Evolutionary conservation across 2,888 invertebrate genomes (phyloP), one percentile per base, ranked within the genome.

Genomic region (Anaspis maculata): DNA sequence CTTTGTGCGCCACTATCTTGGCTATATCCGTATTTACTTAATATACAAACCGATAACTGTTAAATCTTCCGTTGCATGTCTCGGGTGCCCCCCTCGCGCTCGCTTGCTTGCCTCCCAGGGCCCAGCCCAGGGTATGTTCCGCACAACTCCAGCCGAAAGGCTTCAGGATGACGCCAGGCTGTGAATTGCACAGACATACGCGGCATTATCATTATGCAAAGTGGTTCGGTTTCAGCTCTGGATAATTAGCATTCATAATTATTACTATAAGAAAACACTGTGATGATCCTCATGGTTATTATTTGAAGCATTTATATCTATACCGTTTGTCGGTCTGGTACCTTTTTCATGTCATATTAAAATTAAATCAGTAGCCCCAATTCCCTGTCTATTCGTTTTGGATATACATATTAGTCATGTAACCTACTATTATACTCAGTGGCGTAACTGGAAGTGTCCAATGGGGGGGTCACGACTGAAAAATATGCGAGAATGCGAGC

Each of bases 1-100:
- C 36, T 41, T 41, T 41, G 38, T 39, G 28, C 22, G 26, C 28
- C 35, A 39, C 27, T 35, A 41, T 41, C 38, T 30, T 12, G 7
- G 25, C 30, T 21, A 27, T 32, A 34, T n/a, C n/a, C n/a, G n/a
- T 34, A 29, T 41, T 41, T 32, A 14, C 13, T 35, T 35, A 35
- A 41, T 34, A 32, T 15, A 41, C 30, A 15, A 26, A 22, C 28
- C 22, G 32, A 32, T 35, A 34, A 30, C 34, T 23, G 26, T 25
- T 30, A 26, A 26, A 25, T 26, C 26, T 14, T 15, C 25, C 16
- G 15, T 33, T 30, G 30, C 30, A 33, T 37, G 37, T 32, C 26
- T n/a, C n/a, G n/a, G 21, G 15, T 26, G 21, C 27, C 19, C 27
- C 13, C 10, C 21, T 25, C n/a, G 3, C 12, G 6, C n/a, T n/a